Conservation (phyloP, 2,888 invertebrate genomes). For the Petrolisthes manimaculis region DNA sequence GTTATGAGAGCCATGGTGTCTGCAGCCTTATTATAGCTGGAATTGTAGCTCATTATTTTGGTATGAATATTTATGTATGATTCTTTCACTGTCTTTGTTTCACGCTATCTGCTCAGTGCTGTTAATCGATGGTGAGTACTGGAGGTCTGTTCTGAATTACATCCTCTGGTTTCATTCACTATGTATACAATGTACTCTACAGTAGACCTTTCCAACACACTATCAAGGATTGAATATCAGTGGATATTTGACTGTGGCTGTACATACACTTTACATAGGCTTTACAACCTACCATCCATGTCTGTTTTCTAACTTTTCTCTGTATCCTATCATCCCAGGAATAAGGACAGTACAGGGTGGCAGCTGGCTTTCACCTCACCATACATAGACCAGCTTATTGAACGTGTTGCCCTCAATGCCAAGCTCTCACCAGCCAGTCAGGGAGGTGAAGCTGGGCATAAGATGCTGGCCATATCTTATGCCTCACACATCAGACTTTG, state of each 20-base stretch:
- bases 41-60: neutral
- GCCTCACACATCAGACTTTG: conserved; percentile 82
- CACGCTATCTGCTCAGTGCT: conserved; percentile 51
- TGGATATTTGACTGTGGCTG: too few species aligned
- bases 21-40: too few species aligned
- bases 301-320: neutral
- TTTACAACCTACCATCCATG: neutral
- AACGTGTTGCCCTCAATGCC: conserved; percentile 89
- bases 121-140: conserved; percentile 64
- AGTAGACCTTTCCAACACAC: too few species aligned
- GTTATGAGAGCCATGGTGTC: too few species aligned
- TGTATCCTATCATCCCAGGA: conserved; percentile 71
- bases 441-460: conserved; percentile 70
- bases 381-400: conserved; percentile 88
- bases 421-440: conserved; percentile 72
- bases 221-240: too few species aligned
- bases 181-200: too few species aligned
- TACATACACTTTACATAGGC: neutral
- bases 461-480: conserved; percentile 87
- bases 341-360: conserved; percentile 98
- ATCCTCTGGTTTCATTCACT: too few species aligned
- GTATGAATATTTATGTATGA: neutral
- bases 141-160: neutral
- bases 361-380: conserved; percentile 94
- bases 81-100: conserved; percentile 5